Percentiles rank a stretch among this genome's conserved stretches.
Conservation (phyloP, 2,888 invertebrate genomes). For the Diploptera punctata region DNA sequence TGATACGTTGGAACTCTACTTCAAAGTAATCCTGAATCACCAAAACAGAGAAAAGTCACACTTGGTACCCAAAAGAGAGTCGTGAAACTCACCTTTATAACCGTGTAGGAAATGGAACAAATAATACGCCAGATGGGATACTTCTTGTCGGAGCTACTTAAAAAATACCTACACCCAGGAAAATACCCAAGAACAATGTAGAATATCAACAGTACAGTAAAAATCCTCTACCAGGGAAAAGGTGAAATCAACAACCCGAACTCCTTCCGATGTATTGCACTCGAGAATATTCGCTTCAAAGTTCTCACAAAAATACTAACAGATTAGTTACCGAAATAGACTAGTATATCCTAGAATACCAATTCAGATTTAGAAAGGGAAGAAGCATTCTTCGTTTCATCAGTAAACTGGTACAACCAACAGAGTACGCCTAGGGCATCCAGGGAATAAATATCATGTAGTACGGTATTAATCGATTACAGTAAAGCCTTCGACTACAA, state of each 20-base stretch:
- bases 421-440: not conserved
- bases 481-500: not conserved
- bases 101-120: not conserved
- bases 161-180: not conserved
- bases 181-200: not conserved
- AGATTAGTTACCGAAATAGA: not conserved
- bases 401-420: not conserved
- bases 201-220: not conserved
- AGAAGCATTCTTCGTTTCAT: not conserved
- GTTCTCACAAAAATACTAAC: not conserved
- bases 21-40: no score
- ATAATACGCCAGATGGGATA: not conserved
- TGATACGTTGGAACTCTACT: not conserved
- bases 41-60: not conserved
- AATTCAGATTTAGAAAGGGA: not conserved
- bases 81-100: not conserved
- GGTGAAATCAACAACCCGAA: not conserved
- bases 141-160: not conserved
- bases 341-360: not conserved
- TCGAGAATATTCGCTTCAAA: not conserved
- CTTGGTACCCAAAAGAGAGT: not conserved
- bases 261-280: not conserved
- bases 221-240: not conserved
- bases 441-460: not conserved
- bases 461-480: not conserved